Conservation (phyloP, 2,797 vertebrate species). For the Cossypha polioptera region DNA sequence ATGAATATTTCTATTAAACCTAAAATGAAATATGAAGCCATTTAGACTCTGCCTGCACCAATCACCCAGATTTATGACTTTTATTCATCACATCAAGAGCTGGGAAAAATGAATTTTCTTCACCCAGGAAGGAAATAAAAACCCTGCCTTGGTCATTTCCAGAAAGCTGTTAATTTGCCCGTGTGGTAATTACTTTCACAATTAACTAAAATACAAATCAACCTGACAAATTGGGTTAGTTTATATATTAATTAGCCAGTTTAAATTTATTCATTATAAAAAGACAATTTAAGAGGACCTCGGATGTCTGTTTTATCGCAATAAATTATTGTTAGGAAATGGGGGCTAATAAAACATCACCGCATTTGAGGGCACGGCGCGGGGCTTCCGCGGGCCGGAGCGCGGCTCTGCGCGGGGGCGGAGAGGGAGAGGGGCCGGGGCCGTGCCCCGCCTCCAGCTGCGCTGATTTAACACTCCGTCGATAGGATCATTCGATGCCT, state of each 20-base stretch:
- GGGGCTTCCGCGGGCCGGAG: background rate
- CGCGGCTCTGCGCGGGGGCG: background rate
- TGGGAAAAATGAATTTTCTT: constrained; percentile 93
- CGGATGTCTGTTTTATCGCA: constrained; percentile 88
- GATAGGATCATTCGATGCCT: constrained; percentile 79
- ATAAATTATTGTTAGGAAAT: constrained; percentile 86
- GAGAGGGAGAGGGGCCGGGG: background rate
- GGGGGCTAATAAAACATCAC: constrained; percentile 73
- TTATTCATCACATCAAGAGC: constrained; percentile 96
- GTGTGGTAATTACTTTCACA: constrained; percentile 97
- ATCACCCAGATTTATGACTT: constrained; percentile 97
- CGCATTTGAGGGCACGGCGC: constrained; percentile 63
- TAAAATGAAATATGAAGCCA: constrained; percentile 99
- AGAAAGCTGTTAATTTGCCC: constrained; percentile 96
- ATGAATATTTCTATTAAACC: constrained; percentile 99
- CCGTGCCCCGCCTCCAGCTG: background rate
- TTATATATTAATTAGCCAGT: constrained; percentile 97
- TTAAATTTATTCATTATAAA: constrained; percentile 97
- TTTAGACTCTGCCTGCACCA: constrained; percentile 96
- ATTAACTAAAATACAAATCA: constrained; percentile 99
- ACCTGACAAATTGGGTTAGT: constrained; percentile 94
- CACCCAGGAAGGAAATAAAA: constrained; percentile 89
- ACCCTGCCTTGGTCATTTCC: constrained; percentile 89
- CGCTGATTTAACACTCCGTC: constrained; percentile 79
- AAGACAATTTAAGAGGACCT: constrained; percentile 90